These are phyloP conservation scores for Drosophila parvula DNA, from an alignment of 1,140 invertebrate species.

Conservation along the genomic window DNA sequence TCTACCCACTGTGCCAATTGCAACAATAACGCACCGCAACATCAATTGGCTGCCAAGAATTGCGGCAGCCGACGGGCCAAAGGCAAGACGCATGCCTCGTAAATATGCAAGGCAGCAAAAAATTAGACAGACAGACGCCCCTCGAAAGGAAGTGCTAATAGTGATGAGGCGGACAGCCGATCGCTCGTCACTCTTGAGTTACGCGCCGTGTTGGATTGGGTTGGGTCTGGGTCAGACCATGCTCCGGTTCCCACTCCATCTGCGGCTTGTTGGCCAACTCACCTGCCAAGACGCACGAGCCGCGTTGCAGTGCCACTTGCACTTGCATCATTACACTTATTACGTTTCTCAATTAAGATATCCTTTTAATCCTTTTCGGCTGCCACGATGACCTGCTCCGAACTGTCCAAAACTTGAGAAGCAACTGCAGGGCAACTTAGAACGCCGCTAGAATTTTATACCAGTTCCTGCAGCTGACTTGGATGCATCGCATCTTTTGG, in stretches of 20 bases:
- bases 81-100: slow-evolving; percentile 74
- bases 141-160: slow-evolving; percentile 77
- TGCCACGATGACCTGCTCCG: slow-evolving; percentile 4
- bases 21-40: slow-evolving; percentile 60
- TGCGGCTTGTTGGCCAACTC: slow-evolving; percentile 54
- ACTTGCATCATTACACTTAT: slow-evolving; percentile 45
- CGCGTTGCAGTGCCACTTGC: slow-evolving; percentile 16
- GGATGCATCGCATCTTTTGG: slow-evolving; percentile 68
- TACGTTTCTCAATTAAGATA: background rate
- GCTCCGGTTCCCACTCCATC: slow-evolving; percentile 2
- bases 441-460: slow-evolving; percentile 63
- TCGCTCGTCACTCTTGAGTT: slow-evolving; percentile 69
- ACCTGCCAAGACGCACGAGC: slow-evolving; percentile 55
- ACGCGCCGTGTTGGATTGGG: slow-evolving; percentile 44
- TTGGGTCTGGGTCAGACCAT: slow-evolving; percentile 30
- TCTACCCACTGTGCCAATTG: slow-evolving; percentile 53
- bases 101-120: slow-evolving; percentile 81
- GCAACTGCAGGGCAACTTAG: slow-evolving; percentile 48
- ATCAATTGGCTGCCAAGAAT: slow-evolving; percentile 69
- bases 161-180: slow-evolving; percentile 65
- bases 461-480: slow-evolving; percentile 22
- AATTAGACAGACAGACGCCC: slow-evolving; percentile 80
- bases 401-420: slow-evolving; percentile 34
- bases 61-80: slow-evolving; percentile 46
- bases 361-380: slow-evolving; percentile 36